Percentiles rank a stretch among this genome's conserved stretches.
phyloP scores from a whole-genome alignment of 2,113 vertebrate species.

The Chrysochloris asiatica region DNA sequence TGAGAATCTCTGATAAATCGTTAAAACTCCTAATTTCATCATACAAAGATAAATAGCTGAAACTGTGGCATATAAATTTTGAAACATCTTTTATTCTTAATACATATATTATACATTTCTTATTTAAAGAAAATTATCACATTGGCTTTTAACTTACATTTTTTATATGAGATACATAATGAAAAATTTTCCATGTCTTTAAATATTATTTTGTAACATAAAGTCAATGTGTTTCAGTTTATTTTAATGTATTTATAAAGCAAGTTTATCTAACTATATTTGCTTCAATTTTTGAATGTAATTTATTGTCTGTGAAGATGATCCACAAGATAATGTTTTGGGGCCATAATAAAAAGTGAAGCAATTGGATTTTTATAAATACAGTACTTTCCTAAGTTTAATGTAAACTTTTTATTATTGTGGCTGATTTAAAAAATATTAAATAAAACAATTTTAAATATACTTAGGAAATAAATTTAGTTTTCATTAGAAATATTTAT shows the following conservation, averaged over 20 bases:
- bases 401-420: slow-evolving; percentile 25
- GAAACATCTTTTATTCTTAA: neutral
- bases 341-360: neutral
- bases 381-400: neutral
- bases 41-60: neutral
- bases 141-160: neutral
- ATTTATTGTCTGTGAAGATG: slow-evolving; percentile 5
- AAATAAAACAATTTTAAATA: slow-evolving; percentile 15
- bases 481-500: slow-evolving; percentile 58
- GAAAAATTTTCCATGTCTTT: neutral
- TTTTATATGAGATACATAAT: neutral
- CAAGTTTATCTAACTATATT: neutral
- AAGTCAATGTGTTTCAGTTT: neutral
- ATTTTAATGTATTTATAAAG: slow-evolving; percentile 6
- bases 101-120: neutral
- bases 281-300: neutral
- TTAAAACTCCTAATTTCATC: neutral
- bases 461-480: slow-evolving; percentile 25
- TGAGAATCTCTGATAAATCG: neutral
- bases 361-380: neutral
- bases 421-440: slow-evolving; percentile 31
- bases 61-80: neutral
- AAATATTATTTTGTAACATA: slow-evolving; percentile 3
- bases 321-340: neutral
- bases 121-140: neutral